Conservation (phyloP, 2,113 vertebrate species). For the Syrmaticus mikado region DNA sequence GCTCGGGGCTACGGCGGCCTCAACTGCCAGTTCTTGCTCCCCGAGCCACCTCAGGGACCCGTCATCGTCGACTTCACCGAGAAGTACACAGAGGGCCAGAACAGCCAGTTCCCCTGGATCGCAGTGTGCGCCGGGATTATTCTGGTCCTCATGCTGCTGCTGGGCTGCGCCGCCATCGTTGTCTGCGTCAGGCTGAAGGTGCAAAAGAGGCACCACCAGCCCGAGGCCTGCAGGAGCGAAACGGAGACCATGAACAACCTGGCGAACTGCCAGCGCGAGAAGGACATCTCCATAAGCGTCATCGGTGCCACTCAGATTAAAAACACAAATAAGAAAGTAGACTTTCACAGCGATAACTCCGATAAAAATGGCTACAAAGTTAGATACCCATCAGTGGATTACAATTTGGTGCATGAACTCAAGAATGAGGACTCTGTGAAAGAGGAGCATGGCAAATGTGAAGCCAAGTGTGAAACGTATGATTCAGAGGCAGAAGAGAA, state of each 20-base stretch:
- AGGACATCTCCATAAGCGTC: constrained; percentile 88
- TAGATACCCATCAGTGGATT: constrained; percentile 91
- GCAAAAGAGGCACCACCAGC: constrained; percentile 83
- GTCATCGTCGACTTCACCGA: constrained; percentile 83
- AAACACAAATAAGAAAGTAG: constrained; percentile 97
- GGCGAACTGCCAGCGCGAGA: constrained; percentile 91
- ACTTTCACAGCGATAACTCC: constrained; percentile 87
- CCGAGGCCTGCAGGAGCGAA: constrained; percentile 85
- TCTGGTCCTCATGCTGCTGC: constrained; percentile 90
- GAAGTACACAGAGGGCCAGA: constrained; percentile 81
- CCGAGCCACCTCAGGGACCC: constrained; percentile 80
- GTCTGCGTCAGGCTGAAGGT: constrained; percentile 90
- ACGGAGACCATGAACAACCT: constrained; percentile 98
- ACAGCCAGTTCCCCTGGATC: constrained; percentile 89
- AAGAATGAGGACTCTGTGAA: constrained; percentile 84
- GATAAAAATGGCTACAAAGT: constrained; percentile 91
- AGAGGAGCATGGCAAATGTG: constrained; percentile 82
- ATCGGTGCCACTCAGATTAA: constrained; percentile 92
- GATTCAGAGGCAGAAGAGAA: constrained; percentile 86
- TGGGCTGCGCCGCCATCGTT: constrained; percentile 87
- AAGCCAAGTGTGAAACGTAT: constrained; percentile 84
- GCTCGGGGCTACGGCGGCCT: constrained; percentile 90
- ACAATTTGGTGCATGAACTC: constrained; percentile 94
- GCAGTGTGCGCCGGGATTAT: constrained; percentile 91
- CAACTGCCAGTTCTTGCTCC: constrained; percentile 96